Evolutionary conservation across 92 coral and sea anemone genomes (phyloP).

Genomic region (Pocillopora meandrina): DNA sequence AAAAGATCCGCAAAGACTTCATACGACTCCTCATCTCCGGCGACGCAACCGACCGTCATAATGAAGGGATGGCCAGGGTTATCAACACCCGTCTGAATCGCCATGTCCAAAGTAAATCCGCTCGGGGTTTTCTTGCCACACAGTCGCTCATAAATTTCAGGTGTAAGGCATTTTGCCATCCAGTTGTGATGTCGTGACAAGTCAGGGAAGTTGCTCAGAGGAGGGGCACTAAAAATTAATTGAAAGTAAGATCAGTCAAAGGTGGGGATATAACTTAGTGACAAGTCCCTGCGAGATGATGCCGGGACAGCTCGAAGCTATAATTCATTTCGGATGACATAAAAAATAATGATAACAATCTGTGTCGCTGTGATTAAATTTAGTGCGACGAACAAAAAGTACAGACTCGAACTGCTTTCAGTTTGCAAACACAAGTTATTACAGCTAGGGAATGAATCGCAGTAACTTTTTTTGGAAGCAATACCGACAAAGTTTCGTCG

Average conservation of each 20-base stretch:
- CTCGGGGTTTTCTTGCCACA: constrained; percentile 71
- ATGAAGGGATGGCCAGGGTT: constrained; percentile 96
- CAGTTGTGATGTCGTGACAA: constrained; percentile 86
- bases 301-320: no score
- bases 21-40: constrained; percentile 92
- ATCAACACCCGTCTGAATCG: constrained; percentile 93
- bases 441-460: no score
- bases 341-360: no score
- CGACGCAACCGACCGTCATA: constrained; percentile 92
- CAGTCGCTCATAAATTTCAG: constrained; percentile 61
- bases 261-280: no score
- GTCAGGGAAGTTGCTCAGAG: constrained; percentile 70
- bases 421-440: no score
- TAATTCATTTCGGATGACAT: no score
- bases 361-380: no score
- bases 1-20: constrained; percentile 78
- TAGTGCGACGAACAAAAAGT: no score
- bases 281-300: no score
- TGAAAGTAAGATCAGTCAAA: not conserved
- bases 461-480: no score
- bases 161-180: constrained; percentile 89
- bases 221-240: constrained; percentile 7
- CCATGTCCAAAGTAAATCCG: constrained; percentile 78
- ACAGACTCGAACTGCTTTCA: no score
- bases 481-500: no score